Base-by-base conservation (phyloP, 92 coral and sea anemone species). In the Zoanthus sociatus region DNA sequence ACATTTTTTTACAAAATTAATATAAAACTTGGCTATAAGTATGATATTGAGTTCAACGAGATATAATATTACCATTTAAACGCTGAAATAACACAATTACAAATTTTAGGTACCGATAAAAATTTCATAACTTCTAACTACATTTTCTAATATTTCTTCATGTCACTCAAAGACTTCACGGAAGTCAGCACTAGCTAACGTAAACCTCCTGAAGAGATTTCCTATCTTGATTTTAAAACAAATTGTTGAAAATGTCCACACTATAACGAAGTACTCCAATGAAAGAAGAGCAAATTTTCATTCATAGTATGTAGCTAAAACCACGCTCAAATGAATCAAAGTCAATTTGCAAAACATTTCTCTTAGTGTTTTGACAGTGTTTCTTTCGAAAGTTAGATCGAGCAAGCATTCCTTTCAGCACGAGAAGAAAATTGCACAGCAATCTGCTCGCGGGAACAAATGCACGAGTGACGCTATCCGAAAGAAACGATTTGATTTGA, bases 1-100 rank as follows among this genome's bases (percentile, higher is more conserved):
- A 81, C 85, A 81, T 44, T 69, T 81, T 81, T 21, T 66, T 79
- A 81, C 75, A 81, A 81, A 81, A 66, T 78, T 81, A 12, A 66
- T 67, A 81, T 67, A 81, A 79, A 81, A 13, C 61, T 50, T 76
- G 50, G 66, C 61, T 76, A 50, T 26, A 26, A 26, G 26, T 26
- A 26, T 76, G 51, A 46, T 76, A 50, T 76, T 50, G 47, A 81
- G 53, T 81, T 81, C 63, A 81, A 67, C 53, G 42, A 64, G 45
- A 44, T 81, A 64, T 13, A 30, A 69, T 4, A 37, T 37, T 30
- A 81, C 66, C 58, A 26, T 67, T 67, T 47, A 64, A 81, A 71
- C 76, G 51, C 85, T 46, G 74, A 44, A 45, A 66, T 66, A 53
- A 47, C 73, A 66, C 16, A 81, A 81, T 46, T 81, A 42, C 63